phyloP scores from a whole-genome alignment of 2,113 vertebrate species.

The Cynoglossus semilaevis region DNA sequence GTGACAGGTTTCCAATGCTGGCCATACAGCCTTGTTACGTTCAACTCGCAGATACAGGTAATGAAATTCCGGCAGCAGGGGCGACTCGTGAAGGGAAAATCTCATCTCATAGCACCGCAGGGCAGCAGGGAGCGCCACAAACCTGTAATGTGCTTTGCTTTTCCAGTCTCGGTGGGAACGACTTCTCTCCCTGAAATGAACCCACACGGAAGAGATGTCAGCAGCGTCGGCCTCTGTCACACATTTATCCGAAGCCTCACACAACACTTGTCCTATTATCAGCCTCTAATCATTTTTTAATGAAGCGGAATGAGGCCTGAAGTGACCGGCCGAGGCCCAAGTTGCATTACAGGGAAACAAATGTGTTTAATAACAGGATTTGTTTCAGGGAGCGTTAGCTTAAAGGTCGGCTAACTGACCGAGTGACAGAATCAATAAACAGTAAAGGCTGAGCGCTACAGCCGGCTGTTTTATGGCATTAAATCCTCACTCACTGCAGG shows the following conservation, averaged over 20 bases:
- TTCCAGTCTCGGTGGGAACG: constrained; percentile 10
- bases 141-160: constrained; percentile 42
- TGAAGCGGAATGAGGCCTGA: constrained; percentile 37
- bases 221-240: constrained; percentile 30
- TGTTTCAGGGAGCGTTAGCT: constrained; percentile 1
- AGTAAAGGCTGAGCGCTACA: constrained; percentile 25
- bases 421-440: constrained; percentile 37
- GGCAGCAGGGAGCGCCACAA: constrained; percentile 35
- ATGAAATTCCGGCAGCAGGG: constrained; percentile 43
- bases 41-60: constrained; percentile 48
- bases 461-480: constrained; percentile 25
- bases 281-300: constrained; percentile 49
- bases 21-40: constrained; percentile 54
- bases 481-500: constrained; percentile 39
- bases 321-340: constrained; percentile 11
- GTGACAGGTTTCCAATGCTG: constrained; percentile 43
- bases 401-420: constrained; percentile 11
- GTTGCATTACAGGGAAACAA: constrained; percentile 22
- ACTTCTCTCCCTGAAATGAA: constrained; percentile 23
- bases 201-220: constrained; percentile 31
- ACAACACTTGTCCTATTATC: constrained; percentile 25
- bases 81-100: constrained; percentile 33
- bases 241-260: constrained; percentile 16
- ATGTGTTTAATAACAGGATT: constrained; percentile 9
- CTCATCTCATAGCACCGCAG: constrained; percentile 44